Percentiles rank a stretch among this genome's conserved stretches.
These are phyloP conservation scores for Oreonectes daqikongensis DNA, from an alignment of 2,797 vertebrate species.

Conservation along the genomic window DNA sequence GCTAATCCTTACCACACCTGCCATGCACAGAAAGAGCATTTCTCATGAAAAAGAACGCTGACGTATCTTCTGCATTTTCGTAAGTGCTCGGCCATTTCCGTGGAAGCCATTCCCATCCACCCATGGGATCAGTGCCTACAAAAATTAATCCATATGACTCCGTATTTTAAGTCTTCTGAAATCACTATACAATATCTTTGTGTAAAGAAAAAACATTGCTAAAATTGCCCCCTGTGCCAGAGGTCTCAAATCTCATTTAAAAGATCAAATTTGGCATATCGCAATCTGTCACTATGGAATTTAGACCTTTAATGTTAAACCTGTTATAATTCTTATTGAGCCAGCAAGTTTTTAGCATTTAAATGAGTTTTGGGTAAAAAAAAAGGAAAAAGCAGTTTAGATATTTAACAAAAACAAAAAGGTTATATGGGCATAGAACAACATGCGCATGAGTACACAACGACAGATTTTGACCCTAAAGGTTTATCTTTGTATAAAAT, in stretches of 20 bases:
- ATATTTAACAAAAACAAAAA: not conserved
- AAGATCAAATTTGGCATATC: not conserved
- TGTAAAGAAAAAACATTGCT: not conserved
- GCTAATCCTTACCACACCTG: too few species aligned
- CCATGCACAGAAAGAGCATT: too few species aligned
- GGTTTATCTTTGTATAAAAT: not conserved
- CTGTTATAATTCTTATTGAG: not conserved
- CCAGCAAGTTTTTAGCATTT: not conserved
- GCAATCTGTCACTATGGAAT: not conserved
- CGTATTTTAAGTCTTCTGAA: not conserved
- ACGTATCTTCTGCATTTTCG: too few species aligned
- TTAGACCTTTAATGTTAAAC: not conserved
- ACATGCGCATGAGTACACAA: too few species aligned
- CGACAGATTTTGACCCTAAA: too few species aligned
- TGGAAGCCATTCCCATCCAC: too few species aligned
- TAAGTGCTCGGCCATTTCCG: too few species aligned
- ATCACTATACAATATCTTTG: not conserved
- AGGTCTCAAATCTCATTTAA: not conserved
- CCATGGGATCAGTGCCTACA: not conserved
- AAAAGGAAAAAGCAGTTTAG: too few species aligned
- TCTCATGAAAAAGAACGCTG: too few species aligned
- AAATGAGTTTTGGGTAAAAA: not conserved
- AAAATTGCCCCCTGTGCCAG: not conserved
- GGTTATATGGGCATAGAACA: too few species aligned
- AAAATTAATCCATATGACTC: not conserved